A percentile compares a stretch with the other conserved stretches of the same genome.
Conservation (phyloP, 2,113 vertebrate genomes). For the Caranx ignobilis region DNA sequence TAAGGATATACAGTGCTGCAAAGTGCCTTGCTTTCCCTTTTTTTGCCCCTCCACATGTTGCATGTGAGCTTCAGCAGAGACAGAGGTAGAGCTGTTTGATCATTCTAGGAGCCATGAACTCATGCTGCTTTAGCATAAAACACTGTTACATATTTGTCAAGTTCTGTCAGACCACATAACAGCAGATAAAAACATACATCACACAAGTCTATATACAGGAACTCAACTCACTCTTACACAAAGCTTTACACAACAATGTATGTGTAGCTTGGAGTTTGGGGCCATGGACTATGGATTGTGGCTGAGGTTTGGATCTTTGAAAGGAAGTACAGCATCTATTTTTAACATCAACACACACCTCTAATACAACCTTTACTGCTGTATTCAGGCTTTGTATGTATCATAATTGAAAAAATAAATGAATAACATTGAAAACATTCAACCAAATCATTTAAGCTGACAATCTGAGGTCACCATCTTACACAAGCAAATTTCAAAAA, state of each 20-base stretch:
- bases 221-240: not conserved
- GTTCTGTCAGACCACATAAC: slow-evolving; percentile 2
- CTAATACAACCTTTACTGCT: not conserved
- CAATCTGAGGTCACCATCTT: not conserved
- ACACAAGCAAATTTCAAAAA: not conserved
- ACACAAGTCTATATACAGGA: not conserved
- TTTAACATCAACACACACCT: not conserved
- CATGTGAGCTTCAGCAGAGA: slow-evolving; percentile 34
- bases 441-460: slow-evolving; percentile 6
- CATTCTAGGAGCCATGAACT: slow-evolving; percentile 8
- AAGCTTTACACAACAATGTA: slow-evolving; percentile 7
- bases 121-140: not conserved
- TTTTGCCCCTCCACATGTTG: slow-evolving; percentile 33
- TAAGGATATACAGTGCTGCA: slow-evolving; percentile 39
- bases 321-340: not conserved
- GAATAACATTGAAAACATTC: not conserved
- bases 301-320: not conserved
- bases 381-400: not conserved
- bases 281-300: not conserved
- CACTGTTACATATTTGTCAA: slow-evolving; percentile 11
- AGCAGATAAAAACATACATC: not conserved
- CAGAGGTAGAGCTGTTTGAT: slow-evolving; percentile 38
- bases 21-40: not conserved
- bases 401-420: too few species aligned
- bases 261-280: not conserved